These are phyloP conservation scores for Umimayanthus kanabou DNA, from an alignment of 92 coral and sea anemone species.

Conservation along the genomic window DNA sequence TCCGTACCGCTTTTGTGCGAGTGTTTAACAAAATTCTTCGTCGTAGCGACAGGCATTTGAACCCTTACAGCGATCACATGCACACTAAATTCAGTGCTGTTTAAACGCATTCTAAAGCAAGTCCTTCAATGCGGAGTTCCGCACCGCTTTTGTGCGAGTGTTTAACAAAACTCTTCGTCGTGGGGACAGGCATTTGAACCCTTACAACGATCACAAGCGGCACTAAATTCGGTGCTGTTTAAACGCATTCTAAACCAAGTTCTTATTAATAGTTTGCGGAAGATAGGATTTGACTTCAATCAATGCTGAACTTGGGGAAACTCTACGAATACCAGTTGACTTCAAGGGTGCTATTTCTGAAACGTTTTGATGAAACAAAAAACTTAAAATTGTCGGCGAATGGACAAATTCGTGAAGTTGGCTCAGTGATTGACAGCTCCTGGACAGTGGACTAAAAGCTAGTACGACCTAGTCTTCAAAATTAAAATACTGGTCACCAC, in stretches of 20 bases:
- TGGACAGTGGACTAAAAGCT: background rate
- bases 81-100: constrained; percentile 29
- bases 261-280: too few relatives aligned
- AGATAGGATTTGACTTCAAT: too few relatives aligned
- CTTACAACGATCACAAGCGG: constrained; percentile 9
- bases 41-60: constrained; percentile 34
- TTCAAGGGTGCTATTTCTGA: background rate
- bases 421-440: background rate
- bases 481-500: background rate
- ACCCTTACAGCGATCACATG: constrained; percentile 15
- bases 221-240: constrained; percentile 28
- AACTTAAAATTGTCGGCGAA: too few relatives aligned
- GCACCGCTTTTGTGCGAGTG: constrained; percentile 79
- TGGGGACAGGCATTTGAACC: constrained; percentile 26
- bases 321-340: background rate
- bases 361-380: background rate
- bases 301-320: too few relatives aligned
- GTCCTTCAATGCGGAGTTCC: constrained; percentile 73
- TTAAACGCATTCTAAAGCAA: background rate
- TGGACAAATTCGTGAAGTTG: too few relatives aligned
- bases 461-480: background rate
- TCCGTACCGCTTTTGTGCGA: constrained; percentile 84
- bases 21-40: constrained; percentile 68
- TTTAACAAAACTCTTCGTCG: constrained; percentile 66
- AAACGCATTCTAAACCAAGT: background rate